Base-by-base conservation (phyloP, 2,797 vertebrate genomes). In the Rhodeus uyekii region DNA sequence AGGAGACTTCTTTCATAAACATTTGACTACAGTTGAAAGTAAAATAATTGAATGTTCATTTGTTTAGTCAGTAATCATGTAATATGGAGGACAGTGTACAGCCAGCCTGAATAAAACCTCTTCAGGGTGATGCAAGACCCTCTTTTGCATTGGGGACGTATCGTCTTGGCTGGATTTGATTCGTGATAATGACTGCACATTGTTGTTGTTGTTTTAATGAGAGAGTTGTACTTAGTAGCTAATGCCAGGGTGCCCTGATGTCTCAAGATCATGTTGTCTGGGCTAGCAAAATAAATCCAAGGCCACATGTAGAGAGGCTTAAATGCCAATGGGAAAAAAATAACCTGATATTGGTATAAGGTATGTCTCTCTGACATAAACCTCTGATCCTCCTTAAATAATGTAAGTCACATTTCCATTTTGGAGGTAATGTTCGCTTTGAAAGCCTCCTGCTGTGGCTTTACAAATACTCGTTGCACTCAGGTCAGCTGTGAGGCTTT, bases 261-360 rank as follows among this genome's bases (percentile, higher is more conserved):
- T 24, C 18, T 61, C 2, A 53, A 12, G 32, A 84, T 87, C 48
- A 80, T 80, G 74, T 65, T 61, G 12, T 55, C 67, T 61, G 64
- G 82, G 50, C 72, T 55, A 34, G 61, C 36, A 81, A 76, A 61
- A 84, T 48, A 86, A 78, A 82, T 84, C 36, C 67, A 74, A 68
- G 18, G 64, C 27, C 75, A 78, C 76, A 42, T 24, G 42, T 36
- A 50, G 19, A 68, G 27, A 71, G 50, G 73, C 80, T 79, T 84
- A 85, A 75, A 46, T 61, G 55, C 55, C 67, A 64, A 39, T 60
- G 48, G 39, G 44, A 48, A 80, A 64, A 80, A 64, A 83, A 83
- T 76, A 80, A 80, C 75, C 67, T 75, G 63, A 86, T 84, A 82
- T 84, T 85, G 58, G 63, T 68, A 65, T 67, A 81, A 58, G 34